A percentile compares a stretch with the other conserved stretches of the same genome.
phyloP scores from a whole-genome alignment of 2,113 vertebrate species.

The Channa argus region DNA sequence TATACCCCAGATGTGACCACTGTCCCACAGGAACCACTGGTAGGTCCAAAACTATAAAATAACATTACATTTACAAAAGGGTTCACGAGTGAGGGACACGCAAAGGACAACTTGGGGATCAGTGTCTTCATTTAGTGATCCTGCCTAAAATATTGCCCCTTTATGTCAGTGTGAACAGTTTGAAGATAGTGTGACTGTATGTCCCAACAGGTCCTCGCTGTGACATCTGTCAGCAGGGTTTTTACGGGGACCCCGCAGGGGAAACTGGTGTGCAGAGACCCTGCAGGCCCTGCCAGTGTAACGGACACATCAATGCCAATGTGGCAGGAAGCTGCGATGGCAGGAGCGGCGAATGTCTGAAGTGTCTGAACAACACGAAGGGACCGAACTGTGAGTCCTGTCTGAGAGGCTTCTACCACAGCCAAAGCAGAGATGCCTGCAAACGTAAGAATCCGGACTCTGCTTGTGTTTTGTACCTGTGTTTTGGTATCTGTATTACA shows the following conservation, averaged over 20 bases:
- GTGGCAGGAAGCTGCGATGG: conserved; percentile 86
- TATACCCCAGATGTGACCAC: conserved; percentile 81
- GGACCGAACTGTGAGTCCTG: conserved; percentile 88
- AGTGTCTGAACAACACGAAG: conserved; percentile 86
- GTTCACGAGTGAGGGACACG: too few species aligned
- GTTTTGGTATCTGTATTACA: too few species aligned
- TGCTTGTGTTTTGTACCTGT: too few species aligned
- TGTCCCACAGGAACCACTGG: conserved; percentile 88
- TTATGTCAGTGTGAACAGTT: too few species aligned
- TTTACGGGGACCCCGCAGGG: conserved; percentile 86
- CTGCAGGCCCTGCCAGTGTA: conserved; percentile 88
- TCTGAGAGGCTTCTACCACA: conserved; percentile 85
- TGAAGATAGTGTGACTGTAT: not conserved
- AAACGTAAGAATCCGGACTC: conserved; percentile 50
- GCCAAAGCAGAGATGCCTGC: conserved; percentile 81
- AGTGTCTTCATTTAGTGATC: too few species aligned
- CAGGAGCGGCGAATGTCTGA: conserved; percentile 87
- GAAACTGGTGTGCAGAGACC: conserved; percentile 63
- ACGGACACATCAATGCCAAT: conserved; percentile 81
- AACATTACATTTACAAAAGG: too few species aligned
- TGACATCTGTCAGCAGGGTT: conserved; percentile 88
- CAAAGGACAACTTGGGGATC: too few species aligned
- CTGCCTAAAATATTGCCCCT: too few species aligned
- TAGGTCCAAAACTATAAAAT: conserved; percentile 62
- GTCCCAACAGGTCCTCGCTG: conserved; percentile 84